These are phyloP conservation scores for Pampusana beccarii DNA, from an alignment of 2,113 vertebrate genomes.

Conservation along the genomic window DNA sequence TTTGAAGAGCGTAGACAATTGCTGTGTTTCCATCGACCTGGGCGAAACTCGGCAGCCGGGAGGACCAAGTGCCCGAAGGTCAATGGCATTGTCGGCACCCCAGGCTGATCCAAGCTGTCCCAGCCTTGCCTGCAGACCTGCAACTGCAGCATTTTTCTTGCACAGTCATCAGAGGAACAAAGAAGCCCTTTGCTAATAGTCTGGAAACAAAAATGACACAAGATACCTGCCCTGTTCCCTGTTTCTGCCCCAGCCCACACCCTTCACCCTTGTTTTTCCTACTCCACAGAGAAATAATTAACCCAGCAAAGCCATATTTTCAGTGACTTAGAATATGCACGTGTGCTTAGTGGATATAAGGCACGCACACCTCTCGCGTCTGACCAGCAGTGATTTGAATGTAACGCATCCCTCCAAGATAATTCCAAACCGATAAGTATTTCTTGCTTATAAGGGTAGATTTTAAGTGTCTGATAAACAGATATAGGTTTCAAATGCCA, in stretches of 20 bases:
- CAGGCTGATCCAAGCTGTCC: not conserved
- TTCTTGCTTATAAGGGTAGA: not conserved
- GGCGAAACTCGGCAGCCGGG: fast-evolving
- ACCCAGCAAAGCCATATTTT: not conserved
- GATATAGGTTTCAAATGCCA: not conserved
- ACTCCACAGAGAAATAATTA: not conserved
- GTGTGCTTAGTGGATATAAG: fast-evolving
- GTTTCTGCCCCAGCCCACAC: not conserved
- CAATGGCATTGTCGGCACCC: fast-evolving
- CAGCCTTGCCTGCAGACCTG: not conserved
- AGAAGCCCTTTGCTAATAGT: not conserved
- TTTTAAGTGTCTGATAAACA: not conserved
- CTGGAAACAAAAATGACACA: not conserved
- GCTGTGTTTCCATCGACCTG: not conserved
- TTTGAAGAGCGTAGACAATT: not conserved
- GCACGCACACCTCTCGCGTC: not conserved
- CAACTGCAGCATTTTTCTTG: not conserved
- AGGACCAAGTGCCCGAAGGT: not conserved
- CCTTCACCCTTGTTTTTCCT: not conserved
- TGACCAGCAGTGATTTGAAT: not conserved
- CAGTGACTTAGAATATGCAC: not conserved
- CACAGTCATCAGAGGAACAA: not conserved
- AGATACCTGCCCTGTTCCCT: not conserved
- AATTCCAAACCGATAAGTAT: not conserved
- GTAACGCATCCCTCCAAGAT: not conserved